Evolutionary conservation across 2,888 invertebrate species (phyloP).

Genomic region (Dendrolimus pini): DNA sequence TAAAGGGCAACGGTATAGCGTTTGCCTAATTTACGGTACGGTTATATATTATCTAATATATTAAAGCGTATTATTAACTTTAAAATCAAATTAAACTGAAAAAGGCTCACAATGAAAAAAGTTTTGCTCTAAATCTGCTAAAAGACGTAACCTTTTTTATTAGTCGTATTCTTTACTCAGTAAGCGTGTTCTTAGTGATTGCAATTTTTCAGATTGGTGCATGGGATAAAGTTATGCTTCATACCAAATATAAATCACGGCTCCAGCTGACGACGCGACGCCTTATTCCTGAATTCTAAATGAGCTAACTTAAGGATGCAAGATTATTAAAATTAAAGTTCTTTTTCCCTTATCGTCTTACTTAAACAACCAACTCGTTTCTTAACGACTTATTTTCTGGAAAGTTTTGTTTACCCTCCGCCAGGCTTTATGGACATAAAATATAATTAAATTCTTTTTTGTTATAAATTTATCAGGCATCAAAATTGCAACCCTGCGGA

Average conservation of each 20-base stretch:
- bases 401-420: not conserved
- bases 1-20: too few species aligned
- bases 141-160: too few species aligned
- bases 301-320: conserved; percentile 35
- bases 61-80: too few species aligned
- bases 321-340: conserved; percentile 26
- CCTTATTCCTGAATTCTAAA: conserved; percentile 52
- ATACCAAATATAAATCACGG: conserved; percentile 55
- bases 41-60: too few species aligned
- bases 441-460: conserved; percentile 3
- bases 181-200: not conserved
- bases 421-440: not conserved
- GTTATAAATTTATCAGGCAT: not conserved
- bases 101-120: too few species aligned
- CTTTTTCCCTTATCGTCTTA: conserved; percentile 1
- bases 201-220: conserved; percentile 6
- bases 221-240: conserved; percentile 36
- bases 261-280: conserved; percentile 53
- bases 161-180: too few species aligned
- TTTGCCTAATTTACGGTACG: too few species aligned
- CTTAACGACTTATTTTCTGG: not conserved
- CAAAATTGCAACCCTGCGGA: conserved; percentile 4
- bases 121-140: too few species aligned
- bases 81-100: too few species aligned
- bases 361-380: conserved; percentile 6